phyloP scores from a whole-genome alignment of 2,888 invertebrate species.

The Tinea pellionella region DNA sequence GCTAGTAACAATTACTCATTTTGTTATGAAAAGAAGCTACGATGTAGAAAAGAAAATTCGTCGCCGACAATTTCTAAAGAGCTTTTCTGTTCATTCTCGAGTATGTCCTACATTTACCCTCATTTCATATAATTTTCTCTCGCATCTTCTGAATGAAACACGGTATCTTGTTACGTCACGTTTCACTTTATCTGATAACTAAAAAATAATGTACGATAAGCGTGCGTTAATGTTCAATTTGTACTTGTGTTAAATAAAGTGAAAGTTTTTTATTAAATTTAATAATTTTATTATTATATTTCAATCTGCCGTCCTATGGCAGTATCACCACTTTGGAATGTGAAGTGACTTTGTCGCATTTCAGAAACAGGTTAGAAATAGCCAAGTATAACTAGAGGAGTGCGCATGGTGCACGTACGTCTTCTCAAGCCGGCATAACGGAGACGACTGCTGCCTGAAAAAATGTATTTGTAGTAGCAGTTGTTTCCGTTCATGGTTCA shows the following conservation, averaged over 20 bases:
- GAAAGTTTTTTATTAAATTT: not conserved
- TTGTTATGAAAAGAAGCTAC: not conserved
- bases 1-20: not conserved
- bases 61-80: slow-evolving; percentile 1
- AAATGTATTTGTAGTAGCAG: too few species aligned
- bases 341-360: too few species aligned
- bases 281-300: too few species aligned
- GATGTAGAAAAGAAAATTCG: slow-evolving; percentile 1
- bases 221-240: not conserved
- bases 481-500: too few species aligned
- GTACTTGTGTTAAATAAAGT: not conserved
- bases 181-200: not conserved
- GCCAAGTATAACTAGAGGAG: too few species aligned
- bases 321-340: too few species aligned
- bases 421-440: too few species aligned
- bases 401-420: too few species aligned
- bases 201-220: not conserved
- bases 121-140: not conserved
- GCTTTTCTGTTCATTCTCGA: not conserved
- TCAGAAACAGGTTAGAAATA: too few species aligned
- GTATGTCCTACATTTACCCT: slow-evolving; percentile 5
- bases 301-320: too few species aligned
- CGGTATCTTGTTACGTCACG: not conserved
- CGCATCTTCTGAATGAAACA: not conserved
- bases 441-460: too few species aligned